Percentiles rank a stretch among this genome's conserved stretches.
phyloP scores from a whole-genome alignment of 1,140 invertebrate genomes.

The Drosophila melanica region DNA sequence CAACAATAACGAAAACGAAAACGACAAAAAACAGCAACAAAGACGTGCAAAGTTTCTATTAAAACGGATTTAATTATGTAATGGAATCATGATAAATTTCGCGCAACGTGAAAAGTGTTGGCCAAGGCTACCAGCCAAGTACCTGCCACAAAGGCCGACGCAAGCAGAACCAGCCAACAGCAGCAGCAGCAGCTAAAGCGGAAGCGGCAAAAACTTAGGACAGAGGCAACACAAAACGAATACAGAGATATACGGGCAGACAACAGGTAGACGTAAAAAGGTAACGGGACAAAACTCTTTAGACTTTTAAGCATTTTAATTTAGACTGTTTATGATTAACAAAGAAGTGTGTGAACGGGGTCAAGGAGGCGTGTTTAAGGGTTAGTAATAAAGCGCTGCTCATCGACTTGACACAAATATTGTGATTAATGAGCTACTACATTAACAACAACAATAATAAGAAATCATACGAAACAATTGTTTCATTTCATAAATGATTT shows the following conservation, averaged over 20 bases:
- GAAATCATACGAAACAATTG: too few relatives aligned
- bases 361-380: neutral
- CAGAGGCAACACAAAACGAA: constrained; percentile 9
- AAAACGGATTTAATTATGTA: constrained; percentile 83
- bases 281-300: constrained; percentile 8
- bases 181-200: constrained; percentile 13
- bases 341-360: neutral
- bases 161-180: constrained; percentile 29
- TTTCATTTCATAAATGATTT: too few relatives aligned
- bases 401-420: neutral
- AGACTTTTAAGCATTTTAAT: constrained; percentile 33
- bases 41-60: constrained; percentile 81
- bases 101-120: constrained; percentile 81
- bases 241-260: constrained; percentile 33
- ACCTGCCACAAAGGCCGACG: constrained; percentile 50
- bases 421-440: neutral
- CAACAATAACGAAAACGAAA: constrained; percentile 35
- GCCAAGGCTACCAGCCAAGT: constrained; percentile 47
- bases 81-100: constrained; percentile 83
- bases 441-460: too few relatives aligned
- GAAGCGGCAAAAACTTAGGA: constrained; percentile 12
- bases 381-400: constrained; percentile 2
- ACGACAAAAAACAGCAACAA: constrained; percentile 39
- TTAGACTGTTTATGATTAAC: constrained; percentile 23
- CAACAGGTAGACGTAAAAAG: constrained; percentile 23